phyloP scores from a whole-genome alignment of 1,140 invertebrate genomes.

The Drosophila lacertosa region DNA sequence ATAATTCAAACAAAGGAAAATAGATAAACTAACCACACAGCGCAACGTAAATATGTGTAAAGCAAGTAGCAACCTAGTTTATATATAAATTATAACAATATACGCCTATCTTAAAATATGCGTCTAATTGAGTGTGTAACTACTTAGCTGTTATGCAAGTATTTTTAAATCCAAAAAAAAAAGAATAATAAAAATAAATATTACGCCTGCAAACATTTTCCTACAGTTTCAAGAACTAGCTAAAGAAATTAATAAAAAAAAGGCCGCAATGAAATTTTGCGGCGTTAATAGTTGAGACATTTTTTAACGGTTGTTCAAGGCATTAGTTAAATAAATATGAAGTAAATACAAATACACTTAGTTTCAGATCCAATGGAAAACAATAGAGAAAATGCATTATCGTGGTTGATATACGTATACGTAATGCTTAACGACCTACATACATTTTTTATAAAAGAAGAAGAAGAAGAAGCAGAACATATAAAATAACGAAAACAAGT shows the following conservation, averaged over 20 bases:
- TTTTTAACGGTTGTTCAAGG: constrained; percentile 64
- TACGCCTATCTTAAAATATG: constrained; percentile 23
- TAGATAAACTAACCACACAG: constrained; percentile 37
- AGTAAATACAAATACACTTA: constrained; percentile 38
- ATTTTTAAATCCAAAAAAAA: constrained; percentile 56
- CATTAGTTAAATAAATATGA: constrained; percentile 42
- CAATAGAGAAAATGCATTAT: constrained; percentile 12
- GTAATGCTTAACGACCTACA: constrained; percentile 58
- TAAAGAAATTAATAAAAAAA: constrained; percentile 43
- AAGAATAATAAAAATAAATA: constrained; percentile 38
- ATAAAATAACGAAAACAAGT: constrained; percentile 48
- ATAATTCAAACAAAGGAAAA: constrained; percentile 21
- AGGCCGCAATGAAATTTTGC: constrained; percentile 17
- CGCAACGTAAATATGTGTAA: constrained; percentile 78
- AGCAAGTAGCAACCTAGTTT: constrained; percentile 69
- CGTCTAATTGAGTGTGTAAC: constrained; percentile 59
- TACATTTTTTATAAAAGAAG: constrained; percentile 64
- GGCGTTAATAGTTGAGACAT: constrained; percentile 53
- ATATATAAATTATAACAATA: constrained; percentile 25
- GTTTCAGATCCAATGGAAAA: constrained; percentile 34
- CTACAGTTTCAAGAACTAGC: constrained; percentile 56
- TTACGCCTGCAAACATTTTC: constrained; percentile 71
- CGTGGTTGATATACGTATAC: constrained; percentile 34
- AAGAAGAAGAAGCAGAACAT: constrained; percentile 39
- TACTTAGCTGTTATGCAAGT: constrained; percentile 56